phyloP scores from a whole-genome alignment of 2,113 vertebrate species.

The Psammodynastes pulverulentus region DNA sequence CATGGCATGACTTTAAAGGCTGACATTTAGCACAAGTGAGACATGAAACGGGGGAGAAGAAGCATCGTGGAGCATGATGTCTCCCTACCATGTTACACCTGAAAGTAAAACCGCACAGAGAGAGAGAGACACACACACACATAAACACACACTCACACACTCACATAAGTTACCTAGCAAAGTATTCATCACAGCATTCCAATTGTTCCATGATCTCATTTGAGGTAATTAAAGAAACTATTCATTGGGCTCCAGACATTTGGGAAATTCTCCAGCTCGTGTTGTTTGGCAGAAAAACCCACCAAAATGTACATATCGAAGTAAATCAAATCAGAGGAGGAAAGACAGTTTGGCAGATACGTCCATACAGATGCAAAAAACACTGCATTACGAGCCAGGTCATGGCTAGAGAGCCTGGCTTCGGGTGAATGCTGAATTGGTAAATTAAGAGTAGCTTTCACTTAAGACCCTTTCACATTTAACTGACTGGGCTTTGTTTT shows the following conservation, averaged over 20 bases:
- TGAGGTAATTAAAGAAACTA: slow-evolving; percentile 10
- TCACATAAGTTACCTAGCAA: neutral
- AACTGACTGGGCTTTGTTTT: neutral
- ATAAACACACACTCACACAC: neutral
- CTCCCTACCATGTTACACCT: neutral
- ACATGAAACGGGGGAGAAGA: neutral
- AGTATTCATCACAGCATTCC: slow-evolving; percentile 1
- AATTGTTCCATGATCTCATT: slow-evolving; percentile 26
- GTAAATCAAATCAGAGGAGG: neutral
- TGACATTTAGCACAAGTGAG: neutral
- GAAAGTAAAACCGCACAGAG: neutral
- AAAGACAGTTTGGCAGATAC: neutral
- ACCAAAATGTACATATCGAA: neutral
- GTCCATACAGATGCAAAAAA: neutral
- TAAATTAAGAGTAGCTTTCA: neutral
- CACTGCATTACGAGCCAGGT: neutral
- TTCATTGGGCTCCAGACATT: slow-evolving; percentile 26
- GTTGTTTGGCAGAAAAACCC: slow-evolving; percentile 23
- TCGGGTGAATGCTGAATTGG: neutral
- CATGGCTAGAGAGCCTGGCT: neutral
- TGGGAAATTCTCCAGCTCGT: slow-evolving; percentile 13
- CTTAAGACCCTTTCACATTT: neutral
- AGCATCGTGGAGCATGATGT: neutral
- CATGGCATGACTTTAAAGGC: neutral
- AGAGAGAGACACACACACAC: neutral